These are phyloP conservation scores for Cremastinae sp. DNA, from an alignment of 2,888 invertebrate species.

Conservation along the genomic window DNA sequence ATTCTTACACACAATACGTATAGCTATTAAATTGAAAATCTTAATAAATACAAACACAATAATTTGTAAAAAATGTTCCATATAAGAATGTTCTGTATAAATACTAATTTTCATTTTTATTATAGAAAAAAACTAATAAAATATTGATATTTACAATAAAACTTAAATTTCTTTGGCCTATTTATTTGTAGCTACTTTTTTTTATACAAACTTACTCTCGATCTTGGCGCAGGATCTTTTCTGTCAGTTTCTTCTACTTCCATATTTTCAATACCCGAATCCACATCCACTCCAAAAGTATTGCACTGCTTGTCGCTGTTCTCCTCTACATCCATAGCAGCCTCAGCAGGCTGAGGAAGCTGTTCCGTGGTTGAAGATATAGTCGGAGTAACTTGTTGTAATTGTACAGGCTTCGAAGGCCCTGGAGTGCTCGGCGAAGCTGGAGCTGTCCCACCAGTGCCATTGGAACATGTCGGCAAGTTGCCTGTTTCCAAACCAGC, in stretches of 20 bases:
- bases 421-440: constrained; percentile 81
- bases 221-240: constrained; percentile 74
- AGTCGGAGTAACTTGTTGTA: constrained; percentile 62
- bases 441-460: constrained; percentile 70
- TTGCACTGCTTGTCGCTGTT: constrained; percentile 80
- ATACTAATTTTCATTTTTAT: no score
- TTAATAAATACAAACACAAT: no score
- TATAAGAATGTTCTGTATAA: no score
- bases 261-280: constrained; percentile 89
- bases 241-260: constrained; percentile 83
- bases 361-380: constrained; percentile 55
- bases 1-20: no score
- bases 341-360: constrained; percentile 62
- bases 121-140: no score
- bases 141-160: no score
- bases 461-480: constrained; percentile 77
- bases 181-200: no score
- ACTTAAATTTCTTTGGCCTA: no score
- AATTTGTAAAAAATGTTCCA: no score
- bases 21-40: no score
- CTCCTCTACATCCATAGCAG: constrained; percentile 84
- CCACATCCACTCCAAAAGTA: constrained; percentile 83
- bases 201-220: constrained; percentile 70
- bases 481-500: constrained; percentile 83
- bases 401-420: constrained; percentile 73